A percentile compares a stretch with the other conserved stretches of the same genome.
phyloP scores from a whole-genome alignment of 2,888 invertebrate genomes.

The Pyrgus malvae region DNA sequence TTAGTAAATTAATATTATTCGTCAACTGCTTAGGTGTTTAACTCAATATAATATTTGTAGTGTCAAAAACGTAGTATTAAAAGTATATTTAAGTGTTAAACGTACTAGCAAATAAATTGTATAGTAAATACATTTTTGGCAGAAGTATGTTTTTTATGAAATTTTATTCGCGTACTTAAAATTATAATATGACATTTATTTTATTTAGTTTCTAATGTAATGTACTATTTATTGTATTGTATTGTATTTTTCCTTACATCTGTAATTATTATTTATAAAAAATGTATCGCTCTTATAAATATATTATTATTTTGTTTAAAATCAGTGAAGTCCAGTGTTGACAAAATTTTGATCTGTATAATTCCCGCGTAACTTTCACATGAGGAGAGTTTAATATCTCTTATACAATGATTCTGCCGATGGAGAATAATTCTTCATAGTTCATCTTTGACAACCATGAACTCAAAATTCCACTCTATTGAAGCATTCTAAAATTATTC shows the following conservation, averaged over 20 bases:
- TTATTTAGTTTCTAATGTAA: background rate
- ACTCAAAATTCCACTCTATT: no score
- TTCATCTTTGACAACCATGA: no score
- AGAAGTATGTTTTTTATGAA: background rate
- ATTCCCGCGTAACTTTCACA: no score
- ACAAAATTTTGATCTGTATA: no score
- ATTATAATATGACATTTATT: background rate
- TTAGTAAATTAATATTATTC: background rate
- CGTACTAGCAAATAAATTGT: slow-evolving; percentile 3
- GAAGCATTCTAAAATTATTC: no score
- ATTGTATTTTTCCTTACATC: no score
- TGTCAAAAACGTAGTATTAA: slow-evolving; percentile 31
- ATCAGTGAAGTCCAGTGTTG: no score
- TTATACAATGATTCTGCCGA: no score
- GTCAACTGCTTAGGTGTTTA: background rate
- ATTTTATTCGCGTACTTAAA: background rate
- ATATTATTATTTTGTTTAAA: background rate
- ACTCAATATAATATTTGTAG: slow-evolving; percentile 22
- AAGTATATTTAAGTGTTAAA: slow-evolving; percentile 15
- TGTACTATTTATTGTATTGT: background rate
- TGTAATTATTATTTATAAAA: no score
- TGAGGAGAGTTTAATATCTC: no score
- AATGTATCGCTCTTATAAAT: background rate
- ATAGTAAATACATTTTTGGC: background rate
- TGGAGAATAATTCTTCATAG: no score